Conservation (phyloP, 2,888 invertebrate species). For the Melanargia galathea region DNA sequence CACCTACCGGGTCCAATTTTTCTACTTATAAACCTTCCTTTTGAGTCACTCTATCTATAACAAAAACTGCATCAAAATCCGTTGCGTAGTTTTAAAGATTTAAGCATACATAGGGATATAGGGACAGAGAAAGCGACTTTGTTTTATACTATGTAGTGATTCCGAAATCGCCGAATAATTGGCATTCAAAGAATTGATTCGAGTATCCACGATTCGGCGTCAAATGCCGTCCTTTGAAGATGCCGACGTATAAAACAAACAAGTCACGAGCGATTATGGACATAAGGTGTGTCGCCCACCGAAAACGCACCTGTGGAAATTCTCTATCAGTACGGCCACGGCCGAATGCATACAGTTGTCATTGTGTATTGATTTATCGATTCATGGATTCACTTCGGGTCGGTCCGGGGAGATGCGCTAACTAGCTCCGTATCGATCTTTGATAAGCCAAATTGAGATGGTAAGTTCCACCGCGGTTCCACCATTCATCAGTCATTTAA, state of each 20-base stretch:
- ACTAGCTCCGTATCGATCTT: constrained; percentile 75
- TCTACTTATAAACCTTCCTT: too few species aligned
- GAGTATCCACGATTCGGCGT: constrained; percentile 41
- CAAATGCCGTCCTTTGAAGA: constrained; percentile 47
- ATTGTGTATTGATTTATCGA: constrained; percentile 53
- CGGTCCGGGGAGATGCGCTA: constrained; percentile 61
- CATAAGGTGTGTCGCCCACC: constrained; percentile 63
- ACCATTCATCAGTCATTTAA: constrained; percentile 80
- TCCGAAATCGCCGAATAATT: constrained; percentile 39
- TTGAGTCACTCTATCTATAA: too few species aligned
- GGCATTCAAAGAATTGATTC: constrained; percentile 41
- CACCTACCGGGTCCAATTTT: too few species aligned
- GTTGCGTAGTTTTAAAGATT: too few species aligned
- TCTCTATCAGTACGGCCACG: constrained; percentile 58
- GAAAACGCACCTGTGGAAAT: constrained; percentile 67
- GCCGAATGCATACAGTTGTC: constrained; percentile 71
- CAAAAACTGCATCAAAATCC: too few species aligned
- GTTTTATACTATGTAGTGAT: too few species aligned
- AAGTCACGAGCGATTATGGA: constrained; percentile 55
- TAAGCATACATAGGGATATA: too few species aligned
- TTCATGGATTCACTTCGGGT: constrained; percentile 58
- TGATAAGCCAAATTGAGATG: constrained; percentile 80
- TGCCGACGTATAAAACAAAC: constrained; percentile 56
- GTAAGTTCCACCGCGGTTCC: constrained; percentile 50
- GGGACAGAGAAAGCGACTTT: too few species aligned